phyloP scores from a whole-genome alignment of 2,113 vertebrate genomes.

The Oncorhynchus tshawytscha region DNA sequence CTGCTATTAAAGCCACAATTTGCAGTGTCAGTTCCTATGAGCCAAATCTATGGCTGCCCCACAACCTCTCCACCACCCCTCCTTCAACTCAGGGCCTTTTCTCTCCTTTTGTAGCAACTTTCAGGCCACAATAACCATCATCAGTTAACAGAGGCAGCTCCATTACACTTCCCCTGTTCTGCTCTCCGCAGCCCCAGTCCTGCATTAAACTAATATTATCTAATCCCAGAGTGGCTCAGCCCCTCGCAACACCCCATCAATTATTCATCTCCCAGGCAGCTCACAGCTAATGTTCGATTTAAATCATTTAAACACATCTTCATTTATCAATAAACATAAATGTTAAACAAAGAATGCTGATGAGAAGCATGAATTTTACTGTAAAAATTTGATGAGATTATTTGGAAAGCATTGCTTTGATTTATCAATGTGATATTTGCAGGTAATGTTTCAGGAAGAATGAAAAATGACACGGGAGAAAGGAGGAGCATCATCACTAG shows the following conservation, averaged over 20 bases:
- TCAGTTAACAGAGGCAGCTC: slow-evolving; percentile 91
- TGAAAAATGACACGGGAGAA: slow-evolving; percentile 20
- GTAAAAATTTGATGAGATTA: slow-evolving; percentile 95
- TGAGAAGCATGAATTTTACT: slow-evolving; percentile 93
- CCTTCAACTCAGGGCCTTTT: slow-evolving; percentile 66
- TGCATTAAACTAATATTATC: slow-evolving; percentile 99
- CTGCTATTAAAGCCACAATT: slow-evolving; percentile 85
- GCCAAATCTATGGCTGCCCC: slow-evolving; percentile 85
- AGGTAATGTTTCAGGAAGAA: slow-evolving; percentile 44
- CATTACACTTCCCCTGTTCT: slow-evolving; percentile 89
- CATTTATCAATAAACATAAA: slow-evolving; percentile 99
- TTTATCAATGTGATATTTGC: slow-evolving; percentile 71
- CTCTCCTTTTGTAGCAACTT: slow-evolving; percentile 87
- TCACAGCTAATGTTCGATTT: slow-evolving; percentile 99
- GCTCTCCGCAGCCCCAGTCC: slow-evolving; percentile 71
- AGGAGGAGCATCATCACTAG: background rate
- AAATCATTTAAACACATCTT: slow-evolving; percentile 99
- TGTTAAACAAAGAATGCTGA: slow-evolving; percentile 99
- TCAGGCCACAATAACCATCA: slow-evolving; percentile 95
- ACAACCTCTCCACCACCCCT: slow-evolving; percentile 68
- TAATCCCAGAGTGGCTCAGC: slow-evolving; percentile 94
- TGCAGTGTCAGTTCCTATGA: slow-evolving; percentile 91
- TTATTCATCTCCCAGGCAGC: slow-evolving; percentile 95
- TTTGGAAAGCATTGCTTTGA: slow-evolving; percentile 83
- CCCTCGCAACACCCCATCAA: slow-evolving; percentile 94